phyloP scores from a whole-genome alignment of 2,888 invertebrate genomes.

The Cantharis rufa region DNA sequence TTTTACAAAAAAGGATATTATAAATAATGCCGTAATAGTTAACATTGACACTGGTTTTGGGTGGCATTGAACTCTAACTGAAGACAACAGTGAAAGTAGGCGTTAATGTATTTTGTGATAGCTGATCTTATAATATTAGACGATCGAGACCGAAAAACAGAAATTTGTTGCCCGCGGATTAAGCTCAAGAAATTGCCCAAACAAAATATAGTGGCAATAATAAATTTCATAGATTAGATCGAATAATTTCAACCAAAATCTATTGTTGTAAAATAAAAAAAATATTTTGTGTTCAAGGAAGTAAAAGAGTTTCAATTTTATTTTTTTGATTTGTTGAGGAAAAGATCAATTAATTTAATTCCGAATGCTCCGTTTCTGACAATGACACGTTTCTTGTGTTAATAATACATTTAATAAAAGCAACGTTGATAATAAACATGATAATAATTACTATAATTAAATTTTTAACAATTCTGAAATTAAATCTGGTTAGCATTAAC shows the following conservation, averaged over 20 bases:
- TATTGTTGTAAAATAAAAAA: not conserved
- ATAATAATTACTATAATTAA: not conserved
- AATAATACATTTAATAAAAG: not conserved
- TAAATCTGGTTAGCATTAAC: not conserved
- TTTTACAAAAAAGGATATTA: constrained; percentile 3
- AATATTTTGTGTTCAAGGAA: not conserved
- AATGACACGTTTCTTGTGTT: not conserved
- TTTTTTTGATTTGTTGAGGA: not conserved
- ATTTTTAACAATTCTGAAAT: not conserved
- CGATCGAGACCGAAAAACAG: not conserved
- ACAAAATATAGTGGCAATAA: not conserved
- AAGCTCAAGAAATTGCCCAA: not conserved
- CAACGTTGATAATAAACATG: not conserved
- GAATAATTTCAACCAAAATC: not conserved
- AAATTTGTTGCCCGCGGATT: not conserved
- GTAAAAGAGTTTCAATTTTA: not conserved
- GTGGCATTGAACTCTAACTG: constrained; percentile 24
- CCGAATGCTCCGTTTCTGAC: not conserved
- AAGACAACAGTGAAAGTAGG: constrained; percentile 25
- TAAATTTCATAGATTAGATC: not conserved
- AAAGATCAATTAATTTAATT: not conserved
- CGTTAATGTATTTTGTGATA: constrained; percentile 15
- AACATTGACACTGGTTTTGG: constrained; percentile 24
- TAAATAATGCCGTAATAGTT: constrained; percentile 20
- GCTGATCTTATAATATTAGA: constrained; percentile 6